Conservation (phyloP, 2,888 invertebrate genomes). For the Diplazon laetatorius region DNA sequence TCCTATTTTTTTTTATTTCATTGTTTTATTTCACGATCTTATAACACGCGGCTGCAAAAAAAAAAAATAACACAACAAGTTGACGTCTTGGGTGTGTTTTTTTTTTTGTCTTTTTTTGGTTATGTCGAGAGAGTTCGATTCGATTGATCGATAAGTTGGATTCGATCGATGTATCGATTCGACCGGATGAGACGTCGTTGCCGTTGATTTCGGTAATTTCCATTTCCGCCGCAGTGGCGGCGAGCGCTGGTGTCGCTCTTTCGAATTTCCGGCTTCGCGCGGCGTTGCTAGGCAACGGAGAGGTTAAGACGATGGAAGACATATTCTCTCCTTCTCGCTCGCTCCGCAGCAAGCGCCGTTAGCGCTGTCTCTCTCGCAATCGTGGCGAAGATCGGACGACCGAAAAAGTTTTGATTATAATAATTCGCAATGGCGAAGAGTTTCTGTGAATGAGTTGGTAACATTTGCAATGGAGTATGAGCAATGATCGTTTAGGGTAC, state of each 20-base stretch:
- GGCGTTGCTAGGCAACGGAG: no score
- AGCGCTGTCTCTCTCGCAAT: no score
- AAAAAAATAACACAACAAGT: constrained; percentile 63
- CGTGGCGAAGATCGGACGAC: no score
- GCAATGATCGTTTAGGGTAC: no score
- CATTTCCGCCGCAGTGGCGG: neutral
- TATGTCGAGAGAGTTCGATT: constrained; percentile 31
- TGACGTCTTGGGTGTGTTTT: constrained; percentile 30
- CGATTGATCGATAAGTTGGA: constrained; percentile 20
- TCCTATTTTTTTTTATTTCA: constrained; percentile 12
- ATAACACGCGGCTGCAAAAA: constrained; percentile 6
- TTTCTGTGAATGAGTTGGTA: no score
- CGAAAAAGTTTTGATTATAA: constrained; percentile 49
- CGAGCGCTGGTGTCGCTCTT: neutral
- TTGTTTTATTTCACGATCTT: constrained; percentile 3
- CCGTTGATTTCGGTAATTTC: neutral
- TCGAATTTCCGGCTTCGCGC: neutral
- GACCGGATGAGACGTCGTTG: neutral
- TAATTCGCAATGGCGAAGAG: constrained; percentile 6
- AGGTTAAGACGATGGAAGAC: no score
- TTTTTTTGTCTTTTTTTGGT: constrained; percentile 22
- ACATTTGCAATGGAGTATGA: no score
- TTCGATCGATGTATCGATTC: constrained; percentile 36
- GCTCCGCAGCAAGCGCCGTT: no score
- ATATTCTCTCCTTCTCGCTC: no score